Conservation (phyloP, 2,888 invertebrate genomes). For the Calameuta filiformis region DNA sequence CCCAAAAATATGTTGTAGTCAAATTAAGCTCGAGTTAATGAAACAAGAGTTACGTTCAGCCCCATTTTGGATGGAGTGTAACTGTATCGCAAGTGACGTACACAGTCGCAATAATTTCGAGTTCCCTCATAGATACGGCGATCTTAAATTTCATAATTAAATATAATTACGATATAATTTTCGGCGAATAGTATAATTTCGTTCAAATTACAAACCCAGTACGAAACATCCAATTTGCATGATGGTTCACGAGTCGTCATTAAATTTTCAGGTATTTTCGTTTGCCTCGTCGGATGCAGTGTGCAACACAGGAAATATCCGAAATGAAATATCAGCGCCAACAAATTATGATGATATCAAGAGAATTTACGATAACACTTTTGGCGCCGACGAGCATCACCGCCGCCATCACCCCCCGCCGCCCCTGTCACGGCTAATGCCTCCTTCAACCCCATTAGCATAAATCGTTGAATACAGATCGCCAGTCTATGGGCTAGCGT, state of each 20-base stretch:
- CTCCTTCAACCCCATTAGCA: constrained; percentile 30
- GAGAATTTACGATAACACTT: constrained; percentile 11
- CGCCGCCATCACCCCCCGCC: neutral
- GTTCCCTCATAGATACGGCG: too few species aligned
- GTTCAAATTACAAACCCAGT: too few species aligned
- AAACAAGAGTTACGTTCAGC: too few species aligned
- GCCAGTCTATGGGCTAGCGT: constrained; percentile 20
- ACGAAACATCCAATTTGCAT: neutral
- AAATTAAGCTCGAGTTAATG: too few species aligned
- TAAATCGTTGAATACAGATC: constrained; percentile 42
- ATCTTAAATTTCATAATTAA: neutral
- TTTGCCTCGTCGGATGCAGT: neutral
- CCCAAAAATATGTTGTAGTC: too few species aligned
- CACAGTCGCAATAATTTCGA: too few species aligned
- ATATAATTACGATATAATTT: neutral
- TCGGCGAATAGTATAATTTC: neutral
- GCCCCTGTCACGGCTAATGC: constrained; percentile 11
- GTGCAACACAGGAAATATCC: neutral
- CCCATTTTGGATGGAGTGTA: too few species aligned
- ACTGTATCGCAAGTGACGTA: too few species aligned
- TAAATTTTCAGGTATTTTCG: neutral
- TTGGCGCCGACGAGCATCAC: neutral
- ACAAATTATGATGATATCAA: constrained; percentile 9
- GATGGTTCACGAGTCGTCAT: neutral
- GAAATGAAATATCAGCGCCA: neutral